phyloP scores from a whole-genome alignment of 2,113 vertebrate species.

The Recurvirostra avosetta region DNA sequence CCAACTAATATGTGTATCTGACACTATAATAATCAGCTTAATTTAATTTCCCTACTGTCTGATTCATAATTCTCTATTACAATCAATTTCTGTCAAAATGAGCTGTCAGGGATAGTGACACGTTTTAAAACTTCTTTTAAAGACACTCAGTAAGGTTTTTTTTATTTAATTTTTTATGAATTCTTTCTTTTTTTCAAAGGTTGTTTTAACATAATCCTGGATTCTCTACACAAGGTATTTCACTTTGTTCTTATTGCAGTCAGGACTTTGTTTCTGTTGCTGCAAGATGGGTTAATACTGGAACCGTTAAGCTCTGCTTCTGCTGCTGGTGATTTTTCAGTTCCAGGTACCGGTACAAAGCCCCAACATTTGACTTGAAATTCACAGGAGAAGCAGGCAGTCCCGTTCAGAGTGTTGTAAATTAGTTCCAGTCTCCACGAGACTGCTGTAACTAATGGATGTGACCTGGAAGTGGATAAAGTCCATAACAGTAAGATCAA shows the following conservation, averaged over 20 bases:
- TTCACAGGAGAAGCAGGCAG: neutral
- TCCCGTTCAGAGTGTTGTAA: neutral
- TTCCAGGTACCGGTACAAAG: neutral
- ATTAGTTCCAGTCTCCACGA: conserved; percentile 65
- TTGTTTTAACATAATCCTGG: neutral
- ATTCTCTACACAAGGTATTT: neutral
- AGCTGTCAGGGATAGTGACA: neutral
- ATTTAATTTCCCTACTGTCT: neutral
- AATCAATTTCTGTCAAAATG: neutral
- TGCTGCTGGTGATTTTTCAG: neutral
- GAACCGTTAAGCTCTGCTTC: neutral
- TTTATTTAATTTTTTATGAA: neutral
- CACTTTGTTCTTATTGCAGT: neutral
- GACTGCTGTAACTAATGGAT: conserved; percentile 59
- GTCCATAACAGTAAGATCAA: conserved; percentile 32
- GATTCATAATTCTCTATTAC: neutral
- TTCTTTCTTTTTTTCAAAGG: neutral
- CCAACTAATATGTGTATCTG: neutral
- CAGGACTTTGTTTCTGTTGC: neutral
- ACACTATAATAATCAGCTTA: neutral
- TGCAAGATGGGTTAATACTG: neutral
- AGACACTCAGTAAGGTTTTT: neutral
- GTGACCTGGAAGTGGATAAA: conserved; percentile 68
- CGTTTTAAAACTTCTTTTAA: neutral
- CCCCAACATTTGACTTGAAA: neutral